Evolutionary conservation across 2,797 vertebrate genomes (phyloP).

Genomic region (Cirrhinus molitorella): DNA sequence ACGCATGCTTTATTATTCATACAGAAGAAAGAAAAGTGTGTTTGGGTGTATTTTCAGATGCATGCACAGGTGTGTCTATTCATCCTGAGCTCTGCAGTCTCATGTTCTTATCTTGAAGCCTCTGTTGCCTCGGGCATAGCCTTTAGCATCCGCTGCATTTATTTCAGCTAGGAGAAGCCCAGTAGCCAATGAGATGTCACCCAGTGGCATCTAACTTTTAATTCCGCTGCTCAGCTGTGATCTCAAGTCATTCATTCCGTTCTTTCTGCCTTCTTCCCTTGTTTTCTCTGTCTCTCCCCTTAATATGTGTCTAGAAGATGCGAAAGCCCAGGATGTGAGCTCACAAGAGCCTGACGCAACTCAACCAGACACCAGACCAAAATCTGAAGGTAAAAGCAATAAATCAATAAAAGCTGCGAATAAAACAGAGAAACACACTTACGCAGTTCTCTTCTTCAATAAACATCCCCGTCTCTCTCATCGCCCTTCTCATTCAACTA

Average conservation of each 20-base stretch:
- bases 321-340: conserved; percentile 69
- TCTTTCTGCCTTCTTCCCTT: neutral
- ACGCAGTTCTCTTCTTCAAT: neutral
- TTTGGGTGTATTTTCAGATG: neutral
- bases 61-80: conserved; percentile 22
- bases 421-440: conserved; percentile 41
- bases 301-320: conserved; percentile 66
- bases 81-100: neutral
- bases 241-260: conserved; percentile 32
- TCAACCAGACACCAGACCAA: conserved; percentile 73
- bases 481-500: neutral
- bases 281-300: conserved; percentile 37
- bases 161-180: conserved; percentile 19
- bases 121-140: conserved; percentile 48
- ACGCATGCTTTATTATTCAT: conserved; percentile 13
- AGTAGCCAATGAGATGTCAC: conserved; percentile 29
- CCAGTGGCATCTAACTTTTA: conserved; percentile 34
- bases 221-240: conserved; percentile 29
- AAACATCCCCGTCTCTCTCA: neutral
- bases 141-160: conserved; percentile 28
- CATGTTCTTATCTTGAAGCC: conserved; percentile 16
- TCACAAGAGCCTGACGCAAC: conserved; percentile 69
- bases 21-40: neutral
- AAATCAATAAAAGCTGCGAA: conserved; percentile 30
- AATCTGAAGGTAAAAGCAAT: conserved; percentile 81